These are phyloP conservation scores for Latheticus oryzae DNA, from an alignment of 2,888 invertebrate genomes.

Conservation along the genomic window DNA sequence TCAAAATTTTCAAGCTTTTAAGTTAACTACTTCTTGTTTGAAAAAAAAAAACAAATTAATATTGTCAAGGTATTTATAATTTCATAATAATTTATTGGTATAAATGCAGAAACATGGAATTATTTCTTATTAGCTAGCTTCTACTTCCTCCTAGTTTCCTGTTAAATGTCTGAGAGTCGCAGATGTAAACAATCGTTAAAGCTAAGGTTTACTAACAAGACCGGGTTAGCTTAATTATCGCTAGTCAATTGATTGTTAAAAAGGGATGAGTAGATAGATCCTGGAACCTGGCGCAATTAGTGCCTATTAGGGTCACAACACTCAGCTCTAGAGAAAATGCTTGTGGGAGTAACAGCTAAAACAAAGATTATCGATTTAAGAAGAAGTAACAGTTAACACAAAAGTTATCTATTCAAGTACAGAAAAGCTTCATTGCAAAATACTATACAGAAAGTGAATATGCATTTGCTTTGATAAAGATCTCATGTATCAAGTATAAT, in stretches of 20 bases:
- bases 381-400: conserved; percentile 17
- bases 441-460: conserved; percentile 22
- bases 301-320: conserved; percentile 57
- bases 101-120: conserved; percentile 2
- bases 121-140: conserved; percentile 4
- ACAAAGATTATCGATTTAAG: conserved; percentile 34
- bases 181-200: conserved; percentile 48
- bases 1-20: no score
- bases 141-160: conserved; percentile 2
- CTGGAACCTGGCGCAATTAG: conserved; percentile 60
- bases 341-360: conserved; percentile 30
- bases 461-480: conserved; percentile 44
- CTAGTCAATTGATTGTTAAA: conserved; percentile 64
- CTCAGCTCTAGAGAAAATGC: conserved; percentile 41
- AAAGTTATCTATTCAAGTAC: no score
- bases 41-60: no score
- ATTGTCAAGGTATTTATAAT: no score
- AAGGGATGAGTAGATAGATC: conserved; percentile 56
- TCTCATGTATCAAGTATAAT: conserved; percentile 53
- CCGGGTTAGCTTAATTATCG: conserved; percentile 61
- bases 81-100: no score
- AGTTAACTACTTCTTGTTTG: no score
- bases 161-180: conserved; percentile 4
- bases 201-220: conserved; percentile 44
- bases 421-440: neutral